phyloP scores from a whole-genome alignment of 2,888 invertebrate genomes.

The Smittia aterrima region DNA sequence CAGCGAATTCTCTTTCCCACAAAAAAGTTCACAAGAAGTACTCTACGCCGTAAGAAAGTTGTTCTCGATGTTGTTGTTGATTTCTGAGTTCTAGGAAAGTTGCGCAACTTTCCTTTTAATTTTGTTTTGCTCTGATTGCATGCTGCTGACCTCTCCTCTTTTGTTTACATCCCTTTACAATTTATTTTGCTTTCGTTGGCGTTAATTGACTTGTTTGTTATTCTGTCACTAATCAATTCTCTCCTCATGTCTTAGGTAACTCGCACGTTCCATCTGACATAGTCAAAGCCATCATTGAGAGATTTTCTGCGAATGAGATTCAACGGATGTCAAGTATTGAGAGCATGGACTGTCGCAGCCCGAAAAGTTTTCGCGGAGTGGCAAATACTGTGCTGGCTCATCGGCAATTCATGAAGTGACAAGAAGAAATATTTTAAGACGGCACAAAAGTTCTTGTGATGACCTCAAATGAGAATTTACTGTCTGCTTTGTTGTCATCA shows the following conservation, averaged over 20 bases:
- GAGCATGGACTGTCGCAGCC: conserved; percentile 3
- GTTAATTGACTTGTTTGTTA: conserved; percentile 14
- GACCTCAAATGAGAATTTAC: neutral
- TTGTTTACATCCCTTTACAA: neutral
- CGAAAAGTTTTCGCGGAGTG: conserved; percentile 30
- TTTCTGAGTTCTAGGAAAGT: conserved; percentile 3
- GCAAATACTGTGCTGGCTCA: conserved; percentile 35
- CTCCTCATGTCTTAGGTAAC: conserved; percentile 52
- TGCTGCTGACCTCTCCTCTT: neutral
- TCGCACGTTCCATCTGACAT: conserved; percentile 76
- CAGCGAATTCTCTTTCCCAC: conserved; percentile 32
- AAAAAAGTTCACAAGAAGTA: conserved; percentile 15
- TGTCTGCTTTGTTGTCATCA: no score
- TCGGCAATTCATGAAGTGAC: conserved; percentile 33
- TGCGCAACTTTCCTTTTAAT: neutral
- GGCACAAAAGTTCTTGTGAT: neutral
- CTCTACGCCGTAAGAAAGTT: conserved; percentile 35
- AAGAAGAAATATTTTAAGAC: neutral
- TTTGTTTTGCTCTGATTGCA: neutral
- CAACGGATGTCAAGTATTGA: conserved; percentile 26
- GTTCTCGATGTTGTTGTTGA: conserved; percentile 12
- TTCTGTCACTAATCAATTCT: neutral
- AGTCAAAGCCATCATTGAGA: conserved; percentile 77
- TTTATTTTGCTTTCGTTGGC: conserved; percentile 2
- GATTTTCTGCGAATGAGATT: conserved; percentile 60